Evolutionary conservation across 2,888 invertebrate species (phyloP), one percentile per base, ranked within the genome.

Genomic region (Malachius bipustulatus): DNA sequence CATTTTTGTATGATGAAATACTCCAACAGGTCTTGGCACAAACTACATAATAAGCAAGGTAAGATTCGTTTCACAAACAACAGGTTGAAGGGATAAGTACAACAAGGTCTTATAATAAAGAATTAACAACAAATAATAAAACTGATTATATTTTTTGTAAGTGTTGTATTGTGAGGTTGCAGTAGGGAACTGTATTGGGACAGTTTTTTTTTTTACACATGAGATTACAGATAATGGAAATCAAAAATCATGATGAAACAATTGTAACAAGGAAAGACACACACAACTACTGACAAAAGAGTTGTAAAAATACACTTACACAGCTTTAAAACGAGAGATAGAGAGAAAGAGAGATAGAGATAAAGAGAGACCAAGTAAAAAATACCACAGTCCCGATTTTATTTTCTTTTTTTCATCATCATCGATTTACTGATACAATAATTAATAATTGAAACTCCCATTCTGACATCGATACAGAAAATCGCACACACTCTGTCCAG

Each of bases 201-300:
- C 49, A 45, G 45, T 41, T 47, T 46, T 45, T 42, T 41, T 37
- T 40, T 41, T 49, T 53, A 51, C 47, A 51, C 46, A 49, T 51
- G 49, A 54, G 50, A 51, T 51, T 55, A 54, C 52, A 54, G 54
- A 49, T 49, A 41, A 39, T 47, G 45, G 47, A 52, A 50, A 47
- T 50, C 49, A 52, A 51, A n/a, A n/a, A n/a, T n/a, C 47, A 47
- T 53, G 53, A 53, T 43, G 34, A 46, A 47, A 41, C 46, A 52
- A 52, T 49, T 50, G 48, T 53, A 55, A 57, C 53, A 52, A 54
- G 52, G 53, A 55, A 49, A 51, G 48, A 58, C 55, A 59, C 59
- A 55, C 56, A 57, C 56, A 56, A 59, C 58, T 59, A 59, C 57
- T 51, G 56, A 59, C 56, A 55, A 56, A 56, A 55, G 54, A 56